These are phyloP conservation scores for Loxodonta africana DNA, from an alignment of 2,113 vertebrate species.

Conservation along the genomic window DNA sequence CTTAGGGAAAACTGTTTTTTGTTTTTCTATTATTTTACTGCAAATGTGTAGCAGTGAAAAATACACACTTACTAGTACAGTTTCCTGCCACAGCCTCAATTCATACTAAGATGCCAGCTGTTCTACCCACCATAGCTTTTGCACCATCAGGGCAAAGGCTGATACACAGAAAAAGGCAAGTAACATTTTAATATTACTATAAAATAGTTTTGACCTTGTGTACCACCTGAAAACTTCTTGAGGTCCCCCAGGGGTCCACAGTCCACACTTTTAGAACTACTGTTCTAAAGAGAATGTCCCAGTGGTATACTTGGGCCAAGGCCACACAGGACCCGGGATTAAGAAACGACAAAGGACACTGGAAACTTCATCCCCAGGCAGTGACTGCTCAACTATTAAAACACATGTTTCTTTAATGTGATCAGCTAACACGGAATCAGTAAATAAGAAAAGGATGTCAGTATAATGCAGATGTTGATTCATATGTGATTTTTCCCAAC, in stretches of 20 bases:
- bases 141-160: neutral
- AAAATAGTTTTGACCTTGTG: neutral
- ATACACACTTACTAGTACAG: neutral
- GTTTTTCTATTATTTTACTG: neutral
- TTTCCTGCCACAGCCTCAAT: neutral
- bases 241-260: neutral
- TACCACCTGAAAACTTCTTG: neutral
- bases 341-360: neutral
- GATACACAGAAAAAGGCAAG: neutral
- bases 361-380: neutral
- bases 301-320: neutral
- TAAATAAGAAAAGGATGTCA: neutral
- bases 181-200: neutral
- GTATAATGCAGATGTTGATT: neutral
- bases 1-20: neutral
- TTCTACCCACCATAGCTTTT: neutral
- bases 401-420: neutral
- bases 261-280: neutral
- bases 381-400: neutral
- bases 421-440: neutral
- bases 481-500: neutral
- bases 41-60: neutral
- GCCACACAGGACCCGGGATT: neutral
- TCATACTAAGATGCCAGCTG: neutral
- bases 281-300: neutral